Conservation (phyloP, 2,113 vertebrate genomes). For the Coptodon bakossiorum region DNA sequence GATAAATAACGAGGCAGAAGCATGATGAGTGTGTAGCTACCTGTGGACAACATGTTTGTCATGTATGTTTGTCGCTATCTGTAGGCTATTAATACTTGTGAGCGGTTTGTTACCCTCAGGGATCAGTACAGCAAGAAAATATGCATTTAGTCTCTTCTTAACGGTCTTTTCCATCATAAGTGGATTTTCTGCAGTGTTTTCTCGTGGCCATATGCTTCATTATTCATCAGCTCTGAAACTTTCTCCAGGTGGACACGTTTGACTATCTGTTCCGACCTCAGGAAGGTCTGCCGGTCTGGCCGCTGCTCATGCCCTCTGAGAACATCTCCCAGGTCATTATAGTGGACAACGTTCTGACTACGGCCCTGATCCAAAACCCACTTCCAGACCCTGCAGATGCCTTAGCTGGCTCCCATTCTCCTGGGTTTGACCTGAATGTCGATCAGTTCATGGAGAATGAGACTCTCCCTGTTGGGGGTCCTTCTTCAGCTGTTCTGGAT, state of each 20-base stretch:
- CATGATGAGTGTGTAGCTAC: neutral
- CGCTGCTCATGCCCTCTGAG: conserved; percentile 81
- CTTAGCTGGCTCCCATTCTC: neutral
- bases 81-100: neutral
- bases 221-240: neutral
- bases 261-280: conserved; percentile 80
- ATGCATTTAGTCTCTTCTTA: neutral
- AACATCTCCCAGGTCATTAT: conserved; percentile 79
- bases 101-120: neutral
- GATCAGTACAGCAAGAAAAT: neutral
- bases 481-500: conserved; percentile 35
- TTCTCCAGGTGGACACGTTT: conserved; percentile 78
- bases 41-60: neutral
- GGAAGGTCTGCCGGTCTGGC: conserved; percentile 71
- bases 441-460: neutral
- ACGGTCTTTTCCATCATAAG: neutral
- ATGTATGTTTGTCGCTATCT: neutral
- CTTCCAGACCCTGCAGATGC: neutral
- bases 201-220: neutral
- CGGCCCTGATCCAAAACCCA: conserved; percentile 8
- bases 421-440: neutral
- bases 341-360: conserved; percentile 61
- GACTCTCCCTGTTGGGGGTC: neutral
- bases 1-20: neutral
- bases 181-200: neutral